Evolutionary conservation across 2,113 vertebrate species (phyloP), one percentile per base, ranked within the genome.

Genomic region (Meriones unguiculatus): DNA sequence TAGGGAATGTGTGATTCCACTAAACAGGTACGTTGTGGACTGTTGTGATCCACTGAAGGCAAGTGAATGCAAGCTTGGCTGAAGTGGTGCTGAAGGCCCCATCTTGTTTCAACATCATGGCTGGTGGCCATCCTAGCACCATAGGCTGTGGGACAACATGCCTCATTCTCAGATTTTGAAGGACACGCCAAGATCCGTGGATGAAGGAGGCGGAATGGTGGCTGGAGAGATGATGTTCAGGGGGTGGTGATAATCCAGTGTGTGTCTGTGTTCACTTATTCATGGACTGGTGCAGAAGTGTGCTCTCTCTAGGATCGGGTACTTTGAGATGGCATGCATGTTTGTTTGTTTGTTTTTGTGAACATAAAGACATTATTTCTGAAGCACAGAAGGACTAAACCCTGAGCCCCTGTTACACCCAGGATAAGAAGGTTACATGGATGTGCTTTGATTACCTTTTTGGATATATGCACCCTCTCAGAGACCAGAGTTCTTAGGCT

Each of bases 391-490:
- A 62, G 35, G 94, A 54, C 22, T 5, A 65, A 95, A 35, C 70
- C 35, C 50, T 46, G 59, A 80, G 64, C 14, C 52, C 28, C 86
- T 46, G 70, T 57, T 89, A 52, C 57, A 59, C 25, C n/a, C 32
- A 57, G 20, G n/a, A 93, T 85, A 76, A 93, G 84, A 89, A 62
- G 78, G 7, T 93, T 84, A 70, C 28, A 11, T 17, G 25, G 14
- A n/a, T 84, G 41, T 80, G 32, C 46, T 96, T 94, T 97, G 82
- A 96, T 96, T 84, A 35, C 8, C 41, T 32, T 85, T 89, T 95
- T 65, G 77, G 80, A 32, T 76, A 15, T 52, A 54, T 3, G 69
- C 17, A 4, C 57, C n/a, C 54, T 32, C 57, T 96, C 64, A 59
- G 86, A 91, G 70, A 69, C 52, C 28, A n/a, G 70, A 69, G 77